Evolutionary conservation across 2,888 invertebrate species (phyloP).

Genomic region (Neelides folsomi): DNA sequence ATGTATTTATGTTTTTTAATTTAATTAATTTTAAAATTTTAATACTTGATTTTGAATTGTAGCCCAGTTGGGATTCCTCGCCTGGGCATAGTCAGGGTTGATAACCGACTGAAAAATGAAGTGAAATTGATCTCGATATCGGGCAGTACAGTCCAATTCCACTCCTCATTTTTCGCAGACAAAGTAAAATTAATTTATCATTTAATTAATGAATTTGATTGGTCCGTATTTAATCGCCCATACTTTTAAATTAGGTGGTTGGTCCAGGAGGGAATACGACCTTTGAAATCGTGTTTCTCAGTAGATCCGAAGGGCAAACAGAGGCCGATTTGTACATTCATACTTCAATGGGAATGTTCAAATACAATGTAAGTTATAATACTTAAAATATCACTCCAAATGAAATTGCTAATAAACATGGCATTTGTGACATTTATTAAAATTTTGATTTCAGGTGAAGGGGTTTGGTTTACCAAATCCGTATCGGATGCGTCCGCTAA

Average conservation of each 20-base stretch:
- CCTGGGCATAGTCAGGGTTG: conserved; percentile 69
- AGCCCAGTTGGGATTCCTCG: conserved; percentile 78
- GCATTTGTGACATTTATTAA: neutral
- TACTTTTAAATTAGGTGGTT: conserved; percentile 52
- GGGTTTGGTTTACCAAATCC: conserved; percentile 78
- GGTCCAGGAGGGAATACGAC: conserved; percentile 83
- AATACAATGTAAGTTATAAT: conserved; percentile 54
- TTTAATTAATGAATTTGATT: neutral
- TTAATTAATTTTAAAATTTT: conserved; percentile 5
- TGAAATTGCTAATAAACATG: neutral
- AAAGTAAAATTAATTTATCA: conserved; percentile 50
- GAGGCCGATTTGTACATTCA: conserved; percentile 82
- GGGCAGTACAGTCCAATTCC: conserved; percentile 86
- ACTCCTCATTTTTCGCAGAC: conserved; percentile 91
- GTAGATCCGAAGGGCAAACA: conserved; percentile 74
- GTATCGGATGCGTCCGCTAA: conserved; percentile 77
- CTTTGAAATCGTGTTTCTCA: conserved; percentile 90
- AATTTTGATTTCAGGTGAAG: conserved; percentile 47
- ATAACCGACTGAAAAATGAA: conserved; percentile 71
- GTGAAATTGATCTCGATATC: conserved; percentile 87
- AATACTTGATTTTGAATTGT: conserved; percentile 35
- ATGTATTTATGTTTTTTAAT: neutral
- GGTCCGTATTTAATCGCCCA: conserved; percentile 2
- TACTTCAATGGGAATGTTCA: conserved; percentile 81
- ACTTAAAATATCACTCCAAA: neutral